phyloP scores from a whole-genome alignment of 2,113 vertebrate genomes.

The Barnardius zonarius region DNA sequence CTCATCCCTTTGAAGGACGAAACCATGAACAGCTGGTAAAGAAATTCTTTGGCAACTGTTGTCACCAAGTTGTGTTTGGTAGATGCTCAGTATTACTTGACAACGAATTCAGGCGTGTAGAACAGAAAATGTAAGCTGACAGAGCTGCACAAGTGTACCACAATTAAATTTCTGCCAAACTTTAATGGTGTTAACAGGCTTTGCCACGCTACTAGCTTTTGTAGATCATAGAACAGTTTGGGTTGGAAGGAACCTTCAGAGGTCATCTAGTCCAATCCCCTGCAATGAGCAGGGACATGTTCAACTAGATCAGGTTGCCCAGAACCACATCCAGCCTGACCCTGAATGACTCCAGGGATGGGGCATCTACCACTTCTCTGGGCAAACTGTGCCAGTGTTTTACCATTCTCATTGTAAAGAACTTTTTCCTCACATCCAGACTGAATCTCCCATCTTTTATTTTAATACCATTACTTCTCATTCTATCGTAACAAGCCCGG shows the following conservation, averaged over 20 bases:
- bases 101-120: background rate
- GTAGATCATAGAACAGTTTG: background rate
- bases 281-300: background rate
- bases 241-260: background rate
- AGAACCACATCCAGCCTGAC: background rate
- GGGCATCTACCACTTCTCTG: background rate
- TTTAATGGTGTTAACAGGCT: too few species aligned
- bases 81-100: background rate
- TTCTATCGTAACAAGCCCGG: background rate
- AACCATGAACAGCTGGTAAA: background rate
- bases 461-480: background rate
- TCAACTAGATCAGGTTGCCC: background rate
- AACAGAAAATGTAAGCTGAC: background rate
- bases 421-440: background rate
- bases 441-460: background rate
- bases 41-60: background rate
- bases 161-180: background rate
- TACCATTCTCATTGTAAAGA: background rate
- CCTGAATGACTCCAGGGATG: background rate
- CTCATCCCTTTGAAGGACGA: background rate
- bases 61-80: background rate
- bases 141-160: fast-evolving
- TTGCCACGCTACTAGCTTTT: background rate
- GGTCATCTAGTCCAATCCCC: background rate
- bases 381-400: background rate